phyloP scores from a whole-genome alignment of 2,797 vertebrate genomes.

The Halcyon badia region DNA sequence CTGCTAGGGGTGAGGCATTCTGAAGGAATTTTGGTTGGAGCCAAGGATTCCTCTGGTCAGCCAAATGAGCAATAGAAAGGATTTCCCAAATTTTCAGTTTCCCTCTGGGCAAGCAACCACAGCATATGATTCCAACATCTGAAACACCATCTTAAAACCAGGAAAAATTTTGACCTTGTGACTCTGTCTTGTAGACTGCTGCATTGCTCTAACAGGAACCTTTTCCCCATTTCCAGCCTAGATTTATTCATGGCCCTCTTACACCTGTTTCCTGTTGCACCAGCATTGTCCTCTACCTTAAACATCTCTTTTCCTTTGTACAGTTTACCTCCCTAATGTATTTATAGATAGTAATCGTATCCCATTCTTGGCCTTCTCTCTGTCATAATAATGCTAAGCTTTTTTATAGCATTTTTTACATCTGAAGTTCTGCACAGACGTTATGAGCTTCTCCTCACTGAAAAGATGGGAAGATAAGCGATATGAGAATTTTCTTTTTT shows the following conservation, averaged over 20 bases:
- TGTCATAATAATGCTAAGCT: not conserved
- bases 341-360: conserved; percentile 39
- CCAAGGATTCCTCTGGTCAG: not conserved
- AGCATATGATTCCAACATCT: not conserved
- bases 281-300: not conserved
- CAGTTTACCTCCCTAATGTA: conserved; percentile 10
- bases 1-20: not conserved
- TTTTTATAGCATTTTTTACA: conserved; percentile 26
- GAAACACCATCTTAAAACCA: not conserved
- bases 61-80: not conserved
- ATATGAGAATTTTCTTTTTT: conserved; percentile 35
- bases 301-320: not conserved
- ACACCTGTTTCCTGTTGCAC: not conserved
- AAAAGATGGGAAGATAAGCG: conserved; percentile 47
- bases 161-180: not conserved
- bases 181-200: not conserved
- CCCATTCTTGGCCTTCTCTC: conserved; percentile 8
- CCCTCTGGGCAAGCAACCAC: not conserved
- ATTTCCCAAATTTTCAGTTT: not conserved
- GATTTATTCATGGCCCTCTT: not conserved
- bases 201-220: not conserved
- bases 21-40: not conserved
- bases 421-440: conserved; percentile 22
- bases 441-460: conserved; percentile 36
- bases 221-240: not conserved